Percentiles rank a stretch among this genome's conserved stretches.
phyloP scores from a whole-genome alignment of 2,113 vertebrate genomes.

The Phyllostomus discolor region DNA sequence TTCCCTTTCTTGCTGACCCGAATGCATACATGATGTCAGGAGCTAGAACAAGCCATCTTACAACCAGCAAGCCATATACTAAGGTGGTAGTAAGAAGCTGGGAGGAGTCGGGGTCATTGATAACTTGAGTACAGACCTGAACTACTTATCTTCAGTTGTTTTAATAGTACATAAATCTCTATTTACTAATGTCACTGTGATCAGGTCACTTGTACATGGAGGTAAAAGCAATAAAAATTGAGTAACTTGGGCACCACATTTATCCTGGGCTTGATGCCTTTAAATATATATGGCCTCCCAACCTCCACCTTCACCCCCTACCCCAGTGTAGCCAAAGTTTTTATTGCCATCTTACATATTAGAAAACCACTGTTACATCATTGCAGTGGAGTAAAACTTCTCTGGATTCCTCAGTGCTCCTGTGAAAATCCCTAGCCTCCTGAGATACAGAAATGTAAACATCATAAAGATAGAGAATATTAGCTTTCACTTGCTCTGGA shows the following conservation, averaged over 20 bases:
- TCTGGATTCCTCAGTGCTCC: background rate
- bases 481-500: background rate
- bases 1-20: background rate
- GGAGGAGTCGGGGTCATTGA: background rate
- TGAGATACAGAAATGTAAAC: background rate
- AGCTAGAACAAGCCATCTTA: background rate
- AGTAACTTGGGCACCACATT: background rate
- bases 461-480: background rate
- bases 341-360: background rate
- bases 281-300: background rate
- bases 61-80: background rate
- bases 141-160: background rate
- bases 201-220: background rate
- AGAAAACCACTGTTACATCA: background rate
- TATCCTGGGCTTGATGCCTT: background rate
- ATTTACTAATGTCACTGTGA: background rate
- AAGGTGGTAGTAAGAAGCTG: background rate
- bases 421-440: background rate
- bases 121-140: background rate
- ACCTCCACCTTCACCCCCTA: background rate
- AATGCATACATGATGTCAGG: background rate
- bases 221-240: conserved; percentile 11
- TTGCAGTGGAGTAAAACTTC: background rate
- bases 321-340: background rate
- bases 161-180: background rate